These are phyloP conservation scores for Mormyrops attenuatus DNA, from an alignment of 2,797 vertebrate species.

Conservation along the genomic window DNA sequence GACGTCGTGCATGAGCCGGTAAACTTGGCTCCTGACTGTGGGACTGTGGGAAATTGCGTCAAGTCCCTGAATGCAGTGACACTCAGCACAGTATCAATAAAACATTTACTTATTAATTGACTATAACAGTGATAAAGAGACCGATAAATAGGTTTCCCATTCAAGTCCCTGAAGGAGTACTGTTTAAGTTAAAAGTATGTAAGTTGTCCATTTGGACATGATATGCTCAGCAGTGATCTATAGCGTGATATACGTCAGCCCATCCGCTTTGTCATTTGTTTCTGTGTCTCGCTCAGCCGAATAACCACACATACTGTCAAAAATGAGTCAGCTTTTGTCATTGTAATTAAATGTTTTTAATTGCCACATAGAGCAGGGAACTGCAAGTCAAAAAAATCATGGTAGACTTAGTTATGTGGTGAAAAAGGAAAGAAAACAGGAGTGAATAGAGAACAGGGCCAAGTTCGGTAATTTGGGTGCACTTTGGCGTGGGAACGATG, in stretches of 20 bases:
- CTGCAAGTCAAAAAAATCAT: neutral
- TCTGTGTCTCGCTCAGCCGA: neutral
- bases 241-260: neutral
- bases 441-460: neutral
- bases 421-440: neutral
- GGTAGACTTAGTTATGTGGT: neutral
- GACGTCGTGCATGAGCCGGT: conserved; percentile 34
- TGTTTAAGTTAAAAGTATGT: neutral
- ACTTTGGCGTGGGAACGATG: conserved; percentile 6
- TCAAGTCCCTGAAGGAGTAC: neutral
- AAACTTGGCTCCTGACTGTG: conserved; percentile 36
- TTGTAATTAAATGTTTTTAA: neutral
- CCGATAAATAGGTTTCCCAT: neutral
- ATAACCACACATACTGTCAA: neutral
- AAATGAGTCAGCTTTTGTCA: neutral
- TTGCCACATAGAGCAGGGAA: neutral
- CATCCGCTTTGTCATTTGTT: neutral
- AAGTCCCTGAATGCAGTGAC: neutral
- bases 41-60: conserved; percentile 29
- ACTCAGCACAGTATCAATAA: neutral
- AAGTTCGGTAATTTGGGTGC: neutral
- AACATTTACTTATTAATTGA: neutral
- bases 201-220: neutral
- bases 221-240: neutral
- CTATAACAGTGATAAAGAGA: neutral